Percentiles rank a stretch among this genome's conserved stretches.
Evolutionary conservation across 1,140 invertebrate genomes (phyloP).

Genomic region (Acromyrmex charruanus): DNA sequence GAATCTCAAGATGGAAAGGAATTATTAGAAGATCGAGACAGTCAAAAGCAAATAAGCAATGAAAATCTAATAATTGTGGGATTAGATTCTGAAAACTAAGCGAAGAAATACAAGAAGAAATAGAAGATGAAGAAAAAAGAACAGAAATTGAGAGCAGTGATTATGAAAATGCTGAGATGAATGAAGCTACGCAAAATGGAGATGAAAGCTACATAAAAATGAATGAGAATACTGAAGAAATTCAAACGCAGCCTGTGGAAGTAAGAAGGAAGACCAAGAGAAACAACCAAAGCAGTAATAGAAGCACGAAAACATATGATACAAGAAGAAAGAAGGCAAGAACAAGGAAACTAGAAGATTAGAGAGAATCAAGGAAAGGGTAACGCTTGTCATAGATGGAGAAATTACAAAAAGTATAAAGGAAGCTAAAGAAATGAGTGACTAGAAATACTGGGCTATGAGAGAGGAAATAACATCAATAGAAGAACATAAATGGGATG

Average conservation of each 20-base stretch:
- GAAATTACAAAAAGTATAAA: neutral
- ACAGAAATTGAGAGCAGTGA: neutral
- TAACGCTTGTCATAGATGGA: conserved; percentile 17
- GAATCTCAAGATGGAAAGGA: neutral
- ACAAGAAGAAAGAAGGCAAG: neutral
- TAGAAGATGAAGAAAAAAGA: neutral
- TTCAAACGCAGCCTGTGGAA: neutral
- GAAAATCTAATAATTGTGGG: neutral
- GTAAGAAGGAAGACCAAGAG: neutral
- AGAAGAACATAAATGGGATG: neutral
- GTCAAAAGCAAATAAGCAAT: too few species aligned
- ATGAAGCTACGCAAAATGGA: too few species aligned
- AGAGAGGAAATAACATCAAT: conserved; percentile 36
- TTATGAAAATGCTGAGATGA: neutral
- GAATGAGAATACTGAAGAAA: neutral
- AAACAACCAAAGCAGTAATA: neutral
- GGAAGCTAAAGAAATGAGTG: neutral
- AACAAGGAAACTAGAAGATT: neutral
- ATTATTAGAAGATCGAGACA: too few species aligned
- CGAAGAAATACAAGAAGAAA: neutral
- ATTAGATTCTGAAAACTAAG: neutral
- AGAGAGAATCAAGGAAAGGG: neutral
- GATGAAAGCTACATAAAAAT: too few species aligned
- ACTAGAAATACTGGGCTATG: conserved; percentile 26
- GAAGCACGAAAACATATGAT: neutral